Conservation (phyloP, 2,888 invertebrate genomes). For the Lasioglossum pauxillum region DNA sequence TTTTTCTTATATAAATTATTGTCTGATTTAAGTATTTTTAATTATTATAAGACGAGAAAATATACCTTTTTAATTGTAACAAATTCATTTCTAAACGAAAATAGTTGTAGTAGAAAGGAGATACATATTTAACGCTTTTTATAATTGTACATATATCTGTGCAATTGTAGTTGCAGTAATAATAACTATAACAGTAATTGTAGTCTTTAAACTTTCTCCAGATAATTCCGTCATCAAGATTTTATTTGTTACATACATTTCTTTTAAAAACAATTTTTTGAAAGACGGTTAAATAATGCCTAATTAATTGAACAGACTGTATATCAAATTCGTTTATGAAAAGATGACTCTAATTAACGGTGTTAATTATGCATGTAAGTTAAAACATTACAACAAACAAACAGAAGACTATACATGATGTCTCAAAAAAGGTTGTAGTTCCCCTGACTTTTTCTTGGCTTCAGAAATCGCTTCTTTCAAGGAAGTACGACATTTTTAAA, state of each 20-base stretch:
- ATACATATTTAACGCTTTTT: neutral
- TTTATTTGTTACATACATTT: neutral
- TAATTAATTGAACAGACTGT: neutral
- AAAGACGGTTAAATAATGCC: neutral
- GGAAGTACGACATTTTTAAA: no score
- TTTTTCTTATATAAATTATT: neutral
- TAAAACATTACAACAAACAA: no score
- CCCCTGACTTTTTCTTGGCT: no score
- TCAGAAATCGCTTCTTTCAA: no score
- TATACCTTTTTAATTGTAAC: neutral
- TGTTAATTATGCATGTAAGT: neutral
- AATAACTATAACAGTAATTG: neutral
- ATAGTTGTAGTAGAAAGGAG: neutral
- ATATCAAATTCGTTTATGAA: neutral
- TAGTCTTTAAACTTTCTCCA: neutral
- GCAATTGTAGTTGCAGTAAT: neutral
- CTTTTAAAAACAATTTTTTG: neutral
- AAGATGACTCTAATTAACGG: neutral
- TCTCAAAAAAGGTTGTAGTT: no score
- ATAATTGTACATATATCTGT: neutral
- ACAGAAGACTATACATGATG: no score
- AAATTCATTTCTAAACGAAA: neutral
- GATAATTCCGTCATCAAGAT: neutral
- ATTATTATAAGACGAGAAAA: neutral
- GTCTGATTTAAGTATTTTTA: neutral